Evolutionary conservation across 2,113 vertebrate species (phyloP), one percentile per base, ranked within the genome.

Genomic region (Indri indri): DNA sequence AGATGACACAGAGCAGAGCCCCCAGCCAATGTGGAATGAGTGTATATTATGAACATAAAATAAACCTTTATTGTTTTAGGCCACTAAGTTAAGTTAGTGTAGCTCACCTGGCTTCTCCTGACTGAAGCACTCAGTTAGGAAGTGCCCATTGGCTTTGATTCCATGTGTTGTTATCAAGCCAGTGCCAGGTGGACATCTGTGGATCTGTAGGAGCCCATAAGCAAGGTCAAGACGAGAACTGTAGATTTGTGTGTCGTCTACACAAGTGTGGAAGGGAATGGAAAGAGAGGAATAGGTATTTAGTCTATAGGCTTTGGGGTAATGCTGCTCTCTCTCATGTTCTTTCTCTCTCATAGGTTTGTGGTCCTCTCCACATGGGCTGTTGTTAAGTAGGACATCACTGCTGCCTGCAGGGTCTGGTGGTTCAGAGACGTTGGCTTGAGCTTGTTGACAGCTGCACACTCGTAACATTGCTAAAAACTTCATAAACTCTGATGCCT

Each of bases 401-500:
- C 54, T 95, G 40, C 59, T 87, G 80, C 73, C 92, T 83, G 73
- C 74, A 0, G 6, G 77, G 82, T 23, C 90, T 89, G 71, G 16
- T 79, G 68, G 70, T 68, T 93, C 71, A 54, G 81, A 94, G 85
- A 82, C 18, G 9, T 88, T 98, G 95, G 95, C 91, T 96, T 86
- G 73, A 93, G 89, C 87, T 77, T 68, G 50, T 94, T 86, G 96
- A 97, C 97, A 98, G 95, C 95, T 95, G 97, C 90, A 81, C 32
- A 11, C 74, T 95, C 50, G 30, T 80, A 97, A 76, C 45, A 40
- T 76, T 87, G 86, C 94, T 94, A 70, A 96, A 97, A 96, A 97
- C 96, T 98, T 96, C 87, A 82, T 90, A 94, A 89, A 88, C 87
- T 97, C 96, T 73, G 91, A 88, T 42, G 70, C 84, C 89, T 98